phyloP scores from a whole-genome alignment of 2,113 vertebrate species.

The Ochotona princeps region DNA sequence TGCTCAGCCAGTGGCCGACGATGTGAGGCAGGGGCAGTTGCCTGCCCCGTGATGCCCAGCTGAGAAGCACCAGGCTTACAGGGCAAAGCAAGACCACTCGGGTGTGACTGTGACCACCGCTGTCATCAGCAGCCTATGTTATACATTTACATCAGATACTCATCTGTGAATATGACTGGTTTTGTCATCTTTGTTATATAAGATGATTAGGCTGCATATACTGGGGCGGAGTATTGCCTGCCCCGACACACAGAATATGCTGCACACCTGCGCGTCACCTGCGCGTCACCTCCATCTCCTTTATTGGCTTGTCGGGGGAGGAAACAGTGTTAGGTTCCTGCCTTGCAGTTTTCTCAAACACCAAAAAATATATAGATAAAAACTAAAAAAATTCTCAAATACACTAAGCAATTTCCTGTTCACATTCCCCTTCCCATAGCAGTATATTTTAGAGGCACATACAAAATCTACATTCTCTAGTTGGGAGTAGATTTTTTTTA shows the following conservation, averaged over 20 bases:
- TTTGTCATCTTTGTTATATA: conserved; percentile 89
- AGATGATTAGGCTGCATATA: conserved; percentile 85
- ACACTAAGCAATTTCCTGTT: conserved; percentile 78
- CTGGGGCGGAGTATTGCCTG: conserved; percentile 75
- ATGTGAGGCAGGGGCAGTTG: not conserved
- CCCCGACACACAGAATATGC: conserved; percentile 76
- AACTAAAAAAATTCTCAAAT: conserved; percentile 14
- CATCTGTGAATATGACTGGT: conserved; percentile 86
- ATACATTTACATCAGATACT: conserved; percentile 78
- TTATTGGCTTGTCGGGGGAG: conserved; percentile 82
- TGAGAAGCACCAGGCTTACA: conserved; percentile 29
- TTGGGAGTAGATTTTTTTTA: conserved; percentile 78
- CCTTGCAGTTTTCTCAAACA: conserved; percentile 82
- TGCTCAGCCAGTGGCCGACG: conserved; percentile 24
- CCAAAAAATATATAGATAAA: not conserved
- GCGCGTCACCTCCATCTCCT: conserved; percentile 83
- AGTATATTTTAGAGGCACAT: conserved; percentile 87
- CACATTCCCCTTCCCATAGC: conserved; percentile 52
- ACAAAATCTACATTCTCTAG: conserved; percentile 85
- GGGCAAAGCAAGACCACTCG: conserved; percentile 36
- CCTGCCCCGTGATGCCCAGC: not conserved
- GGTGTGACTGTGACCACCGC: conserved; percentile 65
- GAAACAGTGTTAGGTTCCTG: conserved; percentile 83
- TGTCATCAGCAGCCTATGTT: conserved; percentile 74
- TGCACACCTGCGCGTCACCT: conserved; percentile 84